Evolutionary conservation across 2,888 invertebrate species (phyloP).

Genomic region (Bellardia bayeri): DNA sequence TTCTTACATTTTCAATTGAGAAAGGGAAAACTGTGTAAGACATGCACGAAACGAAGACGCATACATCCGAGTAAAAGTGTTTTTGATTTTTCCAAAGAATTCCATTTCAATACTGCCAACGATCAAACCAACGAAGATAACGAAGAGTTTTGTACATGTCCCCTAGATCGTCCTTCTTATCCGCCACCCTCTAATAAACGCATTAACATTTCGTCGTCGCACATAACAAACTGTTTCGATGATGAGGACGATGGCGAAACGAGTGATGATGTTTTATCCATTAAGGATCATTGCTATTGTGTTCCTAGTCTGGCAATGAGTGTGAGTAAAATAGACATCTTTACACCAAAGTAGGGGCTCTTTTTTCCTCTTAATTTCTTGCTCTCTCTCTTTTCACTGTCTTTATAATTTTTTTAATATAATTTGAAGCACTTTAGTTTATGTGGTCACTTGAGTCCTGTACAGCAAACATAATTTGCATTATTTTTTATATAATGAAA

Average conservation of each 20-base stretch:
- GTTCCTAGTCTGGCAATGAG: slow-evolving; percentile 82
- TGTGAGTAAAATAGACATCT: slow-evolving; percentile 79
- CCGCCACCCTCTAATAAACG: slow-evolving; percentile 62
- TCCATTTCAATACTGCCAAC: slow-evolving; percentile 74
- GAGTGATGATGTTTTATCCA: slow-evolving; percentile 81
- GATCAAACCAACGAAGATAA: slow-evolving; percentile 67
- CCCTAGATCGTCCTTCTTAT: slow-evolving; percentile 68
- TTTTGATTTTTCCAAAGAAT: slow-evolving; percentile 82
- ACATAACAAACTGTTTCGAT: slow-evolving; percentile 72
- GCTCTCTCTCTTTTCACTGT: slow-evolving; percentile 28
- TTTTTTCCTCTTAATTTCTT: slow-evolving; percentile 46
- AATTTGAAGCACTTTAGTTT: slow-evolving; percentile 53
- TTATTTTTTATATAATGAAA: neutral
- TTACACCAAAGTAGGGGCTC: slow-evolving; percentile 24
- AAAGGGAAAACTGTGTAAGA: slow-evolving; percentile 81
- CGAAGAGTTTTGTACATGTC: slow-evolving; percentile 82
- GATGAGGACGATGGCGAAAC: slow-evolving; percentile 77
- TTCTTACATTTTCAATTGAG: slow-evolving; percentile 81
- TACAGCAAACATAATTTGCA: slow-evolving; percentile 61
- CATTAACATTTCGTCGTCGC: slow-evolving; percentile 61
- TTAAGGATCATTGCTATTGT: slow-evolving; percentile 83
- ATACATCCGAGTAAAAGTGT: slow-evolving; percentile 83
- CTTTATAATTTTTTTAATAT: slow-evolving; percentile 40
- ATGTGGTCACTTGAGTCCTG: slow-evolving; percentile 65
- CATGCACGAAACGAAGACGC: slow-evolving; percentile 82